These are phyloP conservation scores for Tragelaphus scriptus DNA, from an alignment of 2,113 vertebrate species.

Conservation along the genomic window DNA sequence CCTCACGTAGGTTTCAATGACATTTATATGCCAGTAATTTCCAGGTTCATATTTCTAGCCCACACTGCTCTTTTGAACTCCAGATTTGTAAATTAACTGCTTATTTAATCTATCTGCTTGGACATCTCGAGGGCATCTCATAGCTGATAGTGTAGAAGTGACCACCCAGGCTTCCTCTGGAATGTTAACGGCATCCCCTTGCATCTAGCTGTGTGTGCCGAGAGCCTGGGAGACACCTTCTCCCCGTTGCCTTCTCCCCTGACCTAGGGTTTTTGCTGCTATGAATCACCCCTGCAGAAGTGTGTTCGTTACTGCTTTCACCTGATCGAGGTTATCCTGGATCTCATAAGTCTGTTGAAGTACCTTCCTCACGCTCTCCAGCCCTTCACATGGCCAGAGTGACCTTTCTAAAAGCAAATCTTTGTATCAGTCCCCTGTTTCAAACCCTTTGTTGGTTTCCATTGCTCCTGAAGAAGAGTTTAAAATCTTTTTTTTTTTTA, in stretches of 20 bases:
- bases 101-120: not conserved
- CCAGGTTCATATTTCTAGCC: not conserved
- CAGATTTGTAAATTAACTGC: not conserved
- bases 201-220: not conserved
- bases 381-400: not conserved
- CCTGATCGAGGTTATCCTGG: not conserved
- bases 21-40: not conserved
- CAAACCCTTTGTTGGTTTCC: not conserved
- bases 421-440: not conserved
- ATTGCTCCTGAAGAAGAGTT: not conserved
- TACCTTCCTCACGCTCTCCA: not conserved
- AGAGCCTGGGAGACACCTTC: not conserved
- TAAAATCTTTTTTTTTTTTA: not conserved
- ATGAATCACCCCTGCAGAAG: not conserved
- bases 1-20: not conserved
- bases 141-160: not conserved
- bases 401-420: not conserved
- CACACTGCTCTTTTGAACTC: conserved; percentile 5
- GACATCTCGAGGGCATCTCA: not conserved
- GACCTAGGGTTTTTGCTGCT: not conserved
- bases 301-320: fast-evolving
- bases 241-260: fast-evolving
- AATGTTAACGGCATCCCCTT: not conserved
- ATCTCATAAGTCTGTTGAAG: not conserved
- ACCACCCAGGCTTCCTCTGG: not conserved